phyloP scores from a whole-genome alignment of 2,113 vertebrate species.

The Rallus limicola region DNA sequence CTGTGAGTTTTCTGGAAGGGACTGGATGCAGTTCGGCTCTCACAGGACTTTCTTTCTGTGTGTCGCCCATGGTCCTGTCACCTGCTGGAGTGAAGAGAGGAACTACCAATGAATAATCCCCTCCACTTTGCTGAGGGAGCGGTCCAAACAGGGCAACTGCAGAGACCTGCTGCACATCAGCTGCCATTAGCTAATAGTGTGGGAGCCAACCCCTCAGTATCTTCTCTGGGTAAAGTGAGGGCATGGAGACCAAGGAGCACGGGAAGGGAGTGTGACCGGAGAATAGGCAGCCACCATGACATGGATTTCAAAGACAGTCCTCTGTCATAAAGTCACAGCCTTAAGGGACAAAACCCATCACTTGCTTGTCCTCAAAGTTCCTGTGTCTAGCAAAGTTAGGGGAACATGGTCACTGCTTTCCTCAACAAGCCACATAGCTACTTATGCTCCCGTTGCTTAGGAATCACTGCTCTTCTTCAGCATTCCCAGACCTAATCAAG shows the following conservation, averaged over 20 bases:
- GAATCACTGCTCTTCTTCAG: background rate
- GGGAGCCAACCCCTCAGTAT: background rate
- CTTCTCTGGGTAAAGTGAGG: background rate
- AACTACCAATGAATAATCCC: background rate
- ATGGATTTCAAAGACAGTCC: background rate
- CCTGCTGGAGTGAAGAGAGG: constrained; percentile 47
- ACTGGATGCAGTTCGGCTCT: constrained; percentile 33
- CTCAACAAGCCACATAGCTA: background rate
- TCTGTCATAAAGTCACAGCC: background rate
- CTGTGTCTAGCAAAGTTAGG: background rate
- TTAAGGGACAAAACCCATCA: background rate
- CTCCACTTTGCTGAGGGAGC: background rate
- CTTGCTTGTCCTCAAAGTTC: background rate
- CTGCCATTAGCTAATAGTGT: background rate
- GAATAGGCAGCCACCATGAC: background rate
- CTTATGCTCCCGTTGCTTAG: background rate
- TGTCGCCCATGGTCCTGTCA: constrained; percentile 22
- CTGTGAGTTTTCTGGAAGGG: constrained; percentile 23
- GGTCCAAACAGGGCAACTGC: background rate
- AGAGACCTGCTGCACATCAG: background rate
- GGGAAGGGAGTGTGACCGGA: background rate
- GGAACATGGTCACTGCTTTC: background rate
- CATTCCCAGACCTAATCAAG: background rate
- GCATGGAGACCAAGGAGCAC: rapidly evolving
- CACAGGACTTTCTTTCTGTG: constrained; percentile 27